phyloP scores from a whole-genome alignment of 2,797 vertebrate species.

The Sebastiscus albofasciatus region DNA sequence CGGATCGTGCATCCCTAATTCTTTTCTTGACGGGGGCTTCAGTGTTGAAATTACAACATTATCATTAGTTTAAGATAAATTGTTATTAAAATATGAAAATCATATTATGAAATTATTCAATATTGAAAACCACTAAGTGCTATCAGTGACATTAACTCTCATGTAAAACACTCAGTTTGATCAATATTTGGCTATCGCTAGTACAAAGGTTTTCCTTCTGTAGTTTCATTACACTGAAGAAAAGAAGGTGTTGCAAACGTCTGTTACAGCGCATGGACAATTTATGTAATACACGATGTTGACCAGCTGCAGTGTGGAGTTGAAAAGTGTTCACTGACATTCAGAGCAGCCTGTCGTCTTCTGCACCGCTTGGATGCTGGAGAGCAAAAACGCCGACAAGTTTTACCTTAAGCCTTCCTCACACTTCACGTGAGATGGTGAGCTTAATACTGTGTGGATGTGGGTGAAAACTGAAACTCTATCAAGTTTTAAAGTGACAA shows the following conservation, averaged over 20 bases:
- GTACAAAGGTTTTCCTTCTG: background rate
- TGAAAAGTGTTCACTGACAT: conserved; percentile 1
- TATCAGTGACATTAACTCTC: background rate
- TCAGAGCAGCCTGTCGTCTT: background rate
- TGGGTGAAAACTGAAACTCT: background rate
- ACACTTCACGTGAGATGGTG: background rate
- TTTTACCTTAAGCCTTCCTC: background rate
- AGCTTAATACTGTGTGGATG: background rate
- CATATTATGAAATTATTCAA: background rate
- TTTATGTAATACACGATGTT: background rate
- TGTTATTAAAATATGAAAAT: background rate
- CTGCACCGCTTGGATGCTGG: background rate
- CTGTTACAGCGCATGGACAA: background rate
- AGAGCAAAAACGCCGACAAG: background rate
- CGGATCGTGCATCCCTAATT: no score
- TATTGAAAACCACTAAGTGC: background rate
- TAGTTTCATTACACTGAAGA: background rate
- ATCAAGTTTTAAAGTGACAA: background rate
- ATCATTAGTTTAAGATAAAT: background rate
- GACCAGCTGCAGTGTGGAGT: background rate
- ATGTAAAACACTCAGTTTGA: background rate
- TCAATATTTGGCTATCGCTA: background rate
- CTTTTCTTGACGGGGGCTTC: background rate
- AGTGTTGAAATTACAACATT: background rate
- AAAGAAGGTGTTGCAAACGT: background rate